A percentile compares a stretch with the other conserved stretches of the same genome.
These are phyloP conservation scores for Rosalia funebris DNA, from an alignment of 2,888 invertebrate species.

Conservation along the genomic window DNA sequence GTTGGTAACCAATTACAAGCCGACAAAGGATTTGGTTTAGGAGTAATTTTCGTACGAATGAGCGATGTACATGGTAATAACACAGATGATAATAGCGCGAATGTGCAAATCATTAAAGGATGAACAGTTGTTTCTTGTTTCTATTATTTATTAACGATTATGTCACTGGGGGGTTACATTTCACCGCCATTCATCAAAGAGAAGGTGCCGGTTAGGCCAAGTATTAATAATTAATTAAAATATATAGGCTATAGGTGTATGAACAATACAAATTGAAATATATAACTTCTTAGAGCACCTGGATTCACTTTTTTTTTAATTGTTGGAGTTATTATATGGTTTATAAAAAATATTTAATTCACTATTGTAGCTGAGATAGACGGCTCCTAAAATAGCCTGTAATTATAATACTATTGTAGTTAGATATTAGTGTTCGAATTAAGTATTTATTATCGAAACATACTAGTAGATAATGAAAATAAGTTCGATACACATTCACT, in stretches of 20 bases:
- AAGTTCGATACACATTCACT: too few relatives aligned
- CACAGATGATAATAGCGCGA: constrained; percentile 49
- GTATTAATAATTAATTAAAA: constrained; percentile 44
- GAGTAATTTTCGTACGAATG: constrained; percentile 49
- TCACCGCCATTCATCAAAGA: constrained; percentile 45
- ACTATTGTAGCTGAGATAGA: too few relatives aligned
- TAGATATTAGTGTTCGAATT: too few relatives aligned
- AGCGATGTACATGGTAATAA: constrained; percentile 41
- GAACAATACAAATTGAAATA: constrained; percentile 19
- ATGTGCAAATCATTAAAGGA: constrained; percentile 52
- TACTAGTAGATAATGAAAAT: too few relatives aligned
- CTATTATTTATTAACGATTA: constrained; percentile 59
- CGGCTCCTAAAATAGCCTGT: too few relatives aligned
- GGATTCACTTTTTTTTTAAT: too few relatives aligned
- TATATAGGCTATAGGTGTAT: constrained; percentile 34
- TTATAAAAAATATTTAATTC: too few relatives aligned
- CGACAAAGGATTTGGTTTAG: constrained; percentile 51
- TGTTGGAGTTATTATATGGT: too few relatives aligned
- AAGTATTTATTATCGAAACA: too few relatives aligned
- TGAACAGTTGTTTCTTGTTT: constrained; percentile 58
- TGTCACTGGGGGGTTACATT: constrained; percentile 54
- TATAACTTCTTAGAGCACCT: constrained; percentile 15
- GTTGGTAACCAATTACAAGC: constrained; percentile 50
- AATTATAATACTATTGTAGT: too few relatives aligned
- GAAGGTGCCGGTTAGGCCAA: constrained; percentile 37